A percentile compares a stretch with the other conserved stretches of the same genome.
phyloP scores from a whole-genome alignment of 2,888 invertebrate genomes.

The Seira musarum region DNA sequence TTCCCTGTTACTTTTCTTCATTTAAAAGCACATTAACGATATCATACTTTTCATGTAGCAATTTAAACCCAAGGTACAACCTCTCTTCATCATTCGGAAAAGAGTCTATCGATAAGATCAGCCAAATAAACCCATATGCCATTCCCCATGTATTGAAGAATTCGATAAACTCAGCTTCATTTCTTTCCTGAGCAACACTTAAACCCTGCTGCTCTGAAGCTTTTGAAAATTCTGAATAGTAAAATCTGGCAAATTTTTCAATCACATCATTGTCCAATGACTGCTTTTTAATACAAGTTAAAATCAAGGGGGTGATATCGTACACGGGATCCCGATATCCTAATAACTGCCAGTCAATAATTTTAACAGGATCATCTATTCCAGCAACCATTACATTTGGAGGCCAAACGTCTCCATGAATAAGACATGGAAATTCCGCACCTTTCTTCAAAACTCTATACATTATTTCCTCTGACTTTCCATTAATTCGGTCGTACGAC shows the following conservation, averaged over 20 bases:
- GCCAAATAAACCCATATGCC: slow-evolving; percentile 59
- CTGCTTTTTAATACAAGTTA: slow-evolving; percentile 48
- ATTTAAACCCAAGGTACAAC: slow-evolving; percentile 41
- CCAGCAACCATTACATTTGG: slow-evolving; percentile 62
- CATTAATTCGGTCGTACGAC: slow-evolving; percentile 38
- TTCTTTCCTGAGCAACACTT: slow-evolving; percentile 17
- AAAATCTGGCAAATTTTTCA: slow-evolving; percentile 34
- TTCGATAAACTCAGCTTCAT: slow-evolving; percentile 46
- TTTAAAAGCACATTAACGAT: too few relatives aligned
- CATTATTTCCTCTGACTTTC: slow-evolving; percentile 31
- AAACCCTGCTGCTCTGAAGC: slow-evolving; percentile 17
- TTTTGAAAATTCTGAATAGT: slow-evolving; percentile 44
- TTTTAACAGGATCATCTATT: slow-evolving; percentile 44
- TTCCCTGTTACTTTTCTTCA: too few relatives aligned
- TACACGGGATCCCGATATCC: slow-evolving; percentile 50
- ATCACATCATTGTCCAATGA: slow-evolving; percentile 20
- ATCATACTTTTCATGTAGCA: slow-evolving; percentile 51
- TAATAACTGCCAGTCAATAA: slow-evolving; percentile 67
- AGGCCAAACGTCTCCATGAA: slow-evolving; percentile 67
- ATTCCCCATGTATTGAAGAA: slow-evolving; percentile 65
- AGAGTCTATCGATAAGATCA: slow-evolving; percentile 46
- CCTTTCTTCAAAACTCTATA: slow-evolving; percentile 14
- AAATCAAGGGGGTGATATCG: slow-evolving; percentile 58
- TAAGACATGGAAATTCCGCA: slow-evolving; percentile 32
- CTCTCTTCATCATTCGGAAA: slow-evolving; percentile 50